phyloP scores from a whole-genome alignment of 2,888 invertebrate species.

The Cryptocephalus primarius region DNA sequence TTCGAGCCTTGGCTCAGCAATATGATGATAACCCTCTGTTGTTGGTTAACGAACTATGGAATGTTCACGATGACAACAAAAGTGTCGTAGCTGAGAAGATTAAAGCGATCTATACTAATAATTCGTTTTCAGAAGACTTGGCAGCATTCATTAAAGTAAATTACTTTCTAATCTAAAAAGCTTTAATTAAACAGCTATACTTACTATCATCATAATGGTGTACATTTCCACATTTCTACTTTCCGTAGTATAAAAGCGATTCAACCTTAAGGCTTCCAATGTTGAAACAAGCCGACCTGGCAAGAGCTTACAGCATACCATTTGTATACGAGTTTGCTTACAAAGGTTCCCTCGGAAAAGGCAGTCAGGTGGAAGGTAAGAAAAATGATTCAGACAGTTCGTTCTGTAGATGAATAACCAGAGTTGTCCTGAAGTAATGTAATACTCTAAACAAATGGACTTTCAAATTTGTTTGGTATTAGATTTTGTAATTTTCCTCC shows the following conservation, averaged over 20 bases:
- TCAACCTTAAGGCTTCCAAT: no score
- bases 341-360: neutral
- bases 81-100: neutral
- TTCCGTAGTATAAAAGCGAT: no score
- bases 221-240: neutral
- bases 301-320: no score
- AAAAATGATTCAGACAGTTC: no score
- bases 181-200: neutral
- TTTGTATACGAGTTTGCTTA: no score
- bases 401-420: no score
- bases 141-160: conserved; percentile 2
- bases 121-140: neutral
- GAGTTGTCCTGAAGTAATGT: no score
- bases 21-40: conserved; percentile 1
- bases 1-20: neutral
- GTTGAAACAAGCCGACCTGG: no score
- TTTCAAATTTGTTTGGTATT: no score
- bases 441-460: no score
- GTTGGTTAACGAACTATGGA: neutral
- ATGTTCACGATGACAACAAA: neutral
- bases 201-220: conserved; percentile 2
- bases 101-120: conserved; percentile 1
- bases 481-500: neutral
- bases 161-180: neutral
- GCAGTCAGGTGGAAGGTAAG: no score